These are phyloP conservation scores for Acanthisitta chloris DNA, from an alignment of 2,113 vertebrate genomes.

Conservation along the genomic window DNA sequence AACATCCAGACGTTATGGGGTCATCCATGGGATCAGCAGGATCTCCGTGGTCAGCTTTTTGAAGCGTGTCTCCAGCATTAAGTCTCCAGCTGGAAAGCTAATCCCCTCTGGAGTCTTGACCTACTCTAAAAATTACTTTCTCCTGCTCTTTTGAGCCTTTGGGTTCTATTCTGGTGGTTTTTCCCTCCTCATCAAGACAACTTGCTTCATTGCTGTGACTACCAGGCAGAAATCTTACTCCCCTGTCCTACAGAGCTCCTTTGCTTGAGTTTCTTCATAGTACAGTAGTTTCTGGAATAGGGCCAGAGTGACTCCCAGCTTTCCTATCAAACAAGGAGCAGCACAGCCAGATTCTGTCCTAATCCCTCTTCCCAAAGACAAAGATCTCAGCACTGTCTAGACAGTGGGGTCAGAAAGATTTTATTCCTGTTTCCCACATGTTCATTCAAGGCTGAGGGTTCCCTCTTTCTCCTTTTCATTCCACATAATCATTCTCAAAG, in stretches of 20 bases:
- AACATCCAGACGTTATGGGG: background rate
- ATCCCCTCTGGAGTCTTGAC: slow-evolving; percentile 29
- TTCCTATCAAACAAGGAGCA: background rate
- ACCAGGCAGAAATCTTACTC: background rate
- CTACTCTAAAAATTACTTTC: slow-evolving; percentile 32
- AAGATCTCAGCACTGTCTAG: slow-evolving; percentile 13
- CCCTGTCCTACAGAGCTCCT: background rate
- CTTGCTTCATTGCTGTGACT: slow-evolving; percentile 31
- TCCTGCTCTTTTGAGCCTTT: slow-evolving; percentile 3
- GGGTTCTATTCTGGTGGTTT: background rate
- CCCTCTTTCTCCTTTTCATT: background rate
- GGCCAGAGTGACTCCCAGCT: slow-evolving; percentile 2
- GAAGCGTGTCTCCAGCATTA: background rate
- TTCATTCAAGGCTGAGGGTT: background rate
- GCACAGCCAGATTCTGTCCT: background rate
- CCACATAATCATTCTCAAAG: background rate
- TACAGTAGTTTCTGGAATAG: slow-evolving; percentile 16
- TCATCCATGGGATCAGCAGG: background rate
- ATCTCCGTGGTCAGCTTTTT: background rate
- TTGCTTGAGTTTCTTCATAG: background rate
- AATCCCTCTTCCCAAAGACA: slow-evolving; percentile 37
- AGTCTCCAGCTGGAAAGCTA: slow-evolving; percentile 8
- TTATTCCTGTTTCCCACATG: background rate
- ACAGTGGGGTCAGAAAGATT: background rate
- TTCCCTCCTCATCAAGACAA: background rate